Base-by-base conservation (phyloP, 2,888 invertebrate species). In the Zeuzera pyrina region DNA sequence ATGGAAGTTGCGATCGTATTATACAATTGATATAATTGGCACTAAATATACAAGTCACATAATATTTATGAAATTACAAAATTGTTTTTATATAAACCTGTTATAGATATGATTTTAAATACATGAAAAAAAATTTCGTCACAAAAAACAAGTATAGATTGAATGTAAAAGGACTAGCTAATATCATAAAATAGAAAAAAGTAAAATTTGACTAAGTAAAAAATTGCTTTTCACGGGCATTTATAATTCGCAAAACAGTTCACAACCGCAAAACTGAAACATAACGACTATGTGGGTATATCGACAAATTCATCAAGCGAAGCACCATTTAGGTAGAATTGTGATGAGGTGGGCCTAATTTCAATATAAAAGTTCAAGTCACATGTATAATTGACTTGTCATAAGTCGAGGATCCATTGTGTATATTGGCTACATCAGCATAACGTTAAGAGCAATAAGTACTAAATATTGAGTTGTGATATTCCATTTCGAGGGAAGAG, bases 31-130 rank as follows among this genome's bases (percentile, higher is more conserved):
- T 57, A 62, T 59, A 57, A 66, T 81, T 81, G 81, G 81, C 79
- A 81, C 81, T 79, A 81, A 72, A 60, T 61, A 74, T 49, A 63
- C 71, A 77, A 71, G 71, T 78, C 74, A 71, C 70, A 60, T 56
- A 65, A 52, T 53, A 56, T n/a, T n/a, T 69, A 73, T 61, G 66
- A 73, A 71, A 70, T 70, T 76, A 77, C 68, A 72, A 70, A 73
- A 59, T 52, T 35, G 49, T 52, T 34, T 46, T 50, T 42, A n/a
- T n/a, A n/a, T n/a, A n/a, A n/a, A n/a, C n/a, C n/a, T n/a, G n/a
- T n/a, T n/a, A n/a, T n/a, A n/a, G n/a, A n/a, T n/a, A n/a, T n/a
- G n/a, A n/a, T 19, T 19, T 6, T 19, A 19, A 19, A 19, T 19
- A n/a, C n/a, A n/a, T n/a, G n/a, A n/a, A n/a, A n/a, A n/a, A n/a